Evolutionary conservation across 1,140 invertebrate genomes (phyloP).

Genomic region (Saccostrea echinata): DNA sequence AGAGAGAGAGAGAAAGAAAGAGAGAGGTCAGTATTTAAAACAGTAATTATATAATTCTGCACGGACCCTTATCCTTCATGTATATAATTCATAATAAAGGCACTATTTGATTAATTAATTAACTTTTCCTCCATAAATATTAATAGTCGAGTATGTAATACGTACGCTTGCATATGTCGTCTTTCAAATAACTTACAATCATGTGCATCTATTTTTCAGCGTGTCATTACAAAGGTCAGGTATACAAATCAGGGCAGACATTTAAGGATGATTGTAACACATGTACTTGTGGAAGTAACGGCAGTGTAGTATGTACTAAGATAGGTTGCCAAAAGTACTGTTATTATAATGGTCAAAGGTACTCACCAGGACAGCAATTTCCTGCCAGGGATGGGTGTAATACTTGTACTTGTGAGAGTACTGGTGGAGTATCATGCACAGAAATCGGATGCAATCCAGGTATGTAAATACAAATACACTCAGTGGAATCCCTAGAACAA

Average conservation of each 20-base stretch:
- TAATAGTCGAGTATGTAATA: no score
- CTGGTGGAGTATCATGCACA: neutral
- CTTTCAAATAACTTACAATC: no score
- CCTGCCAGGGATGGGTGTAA: neutral
- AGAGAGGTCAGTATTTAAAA: no score
- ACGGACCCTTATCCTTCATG: no score
- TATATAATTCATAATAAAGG: no score
- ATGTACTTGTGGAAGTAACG: neutral
- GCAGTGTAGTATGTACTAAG: neutral
- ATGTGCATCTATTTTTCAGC: neutral
- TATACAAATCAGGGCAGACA: neutral
- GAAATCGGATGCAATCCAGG: neutral
- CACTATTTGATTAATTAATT: no score
- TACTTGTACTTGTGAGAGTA: neutral
- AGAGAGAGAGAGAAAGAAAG: neutral
- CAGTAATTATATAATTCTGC: no score
- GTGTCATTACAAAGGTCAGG: neutral
- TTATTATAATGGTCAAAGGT: neutral
- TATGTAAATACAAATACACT: neutral
- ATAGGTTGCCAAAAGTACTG: neutral
- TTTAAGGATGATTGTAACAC: neutral
- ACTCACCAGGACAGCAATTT: neutral
- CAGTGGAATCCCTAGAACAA: no score
- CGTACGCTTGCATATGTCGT: no score
- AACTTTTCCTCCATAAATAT: no score